Conservation (phyloP, 1,140 invertebrate genomes). For the Andricus grossulariae region DNA sequence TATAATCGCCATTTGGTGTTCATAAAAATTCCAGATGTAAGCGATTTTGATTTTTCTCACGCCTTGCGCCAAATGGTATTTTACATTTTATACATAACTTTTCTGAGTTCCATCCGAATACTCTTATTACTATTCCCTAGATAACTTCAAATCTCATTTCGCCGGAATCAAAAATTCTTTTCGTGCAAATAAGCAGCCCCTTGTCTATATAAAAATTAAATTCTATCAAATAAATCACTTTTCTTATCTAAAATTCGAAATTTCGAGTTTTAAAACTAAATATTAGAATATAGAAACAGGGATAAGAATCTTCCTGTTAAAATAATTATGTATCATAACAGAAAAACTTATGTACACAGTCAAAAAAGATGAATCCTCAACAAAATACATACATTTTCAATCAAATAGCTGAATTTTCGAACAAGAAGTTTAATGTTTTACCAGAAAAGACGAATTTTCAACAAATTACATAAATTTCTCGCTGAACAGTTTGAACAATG, state of each 20-base stretch:
- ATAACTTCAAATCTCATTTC: background rate
- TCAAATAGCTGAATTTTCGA: no score
- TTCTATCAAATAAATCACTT: background rate
- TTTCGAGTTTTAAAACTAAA: background rate
- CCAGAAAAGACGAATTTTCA: no score
- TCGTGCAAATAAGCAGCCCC: background rate
- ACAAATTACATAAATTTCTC: no score
- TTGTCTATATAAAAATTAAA: no score
- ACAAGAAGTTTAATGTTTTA: no score
- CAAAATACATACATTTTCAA: no score
- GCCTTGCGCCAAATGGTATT: background rate
- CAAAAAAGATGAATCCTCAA: no score
- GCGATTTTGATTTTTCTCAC: conserved; percentile 3
- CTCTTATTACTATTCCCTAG: background rate
- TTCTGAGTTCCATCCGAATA: background rate
- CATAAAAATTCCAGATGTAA: background rate
- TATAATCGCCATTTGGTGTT: background rate
- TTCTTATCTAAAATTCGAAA: background rate
- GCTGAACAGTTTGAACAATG: no score
- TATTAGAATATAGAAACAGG: no score
- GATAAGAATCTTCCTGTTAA: no score
- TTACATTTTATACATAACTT: background rate
- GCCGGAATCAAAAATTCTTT: background rate
- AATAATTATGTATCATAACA: no score
- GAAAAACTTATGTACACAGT: no score